Evolutionary conservation across 2,888 invertebrate species (phyloP).

Genomic region (Chloroclystis v-ata): DNA sequence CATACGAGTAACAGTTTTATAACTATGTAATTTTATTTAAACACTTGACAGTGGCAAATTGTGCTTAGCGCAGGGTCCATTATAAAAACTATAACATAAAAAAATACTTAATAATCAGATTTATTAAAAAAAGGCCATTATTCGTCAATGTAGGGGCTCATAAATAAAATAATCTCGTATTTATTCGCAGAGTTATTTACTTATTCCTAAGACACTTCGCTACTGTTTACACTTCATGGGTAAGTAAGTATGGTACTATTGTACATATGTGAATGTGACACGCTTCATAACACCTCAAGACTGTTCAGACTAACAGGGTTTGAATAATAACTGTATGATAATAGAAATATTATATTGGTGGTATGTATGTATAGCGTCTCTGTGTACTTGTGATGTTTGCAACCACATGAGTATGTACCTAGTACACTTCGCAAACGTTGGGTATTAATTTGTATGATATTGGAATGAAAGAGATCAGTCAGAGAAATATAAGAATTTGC

Average conservation of each 20-base stretch:
- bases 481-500: too few relatives aligned
- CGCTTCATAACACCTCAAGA: constrained; percentile 51
- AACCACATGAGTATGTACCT: background rate
- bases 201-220: background rate
- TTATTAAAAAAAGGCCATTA: too few relatives aligned
- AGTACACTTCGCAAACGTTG: background rate
- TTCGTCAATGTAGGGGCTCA: too few relatives aligned
- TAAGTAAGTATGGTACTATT: constrained; percentile 12
- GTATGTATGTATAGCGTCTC: constrained; percentile 11
- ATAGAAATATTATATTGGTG: constrained; percentile 15
- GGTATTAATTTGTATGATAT: too few relatives aligned
- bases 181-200: background rate
- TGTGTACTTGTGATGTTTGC: constrained; percentile 3
- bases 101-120: too few relatives aligned
- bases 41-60: too few relatives aligned
- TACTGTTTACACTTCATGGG: constrained; percentile 21
- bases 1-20: too few relatives aligned
- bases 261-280: constrained; percentile 38
- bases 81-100: too few relatives aligned
- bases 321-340: constrained; percentile 42
- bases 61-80: too few relatives aligned
- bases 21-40: too few relatives aligned
- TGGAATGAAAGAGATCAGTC: too few relatives aligned
- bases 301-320: constrained; percentile 37
- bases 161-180: too few relatives aligned